These are phyloP conservation scores for Bombus waltoni DNA, from an alignment of 1,140 invertebrate species.

Conservation along the genomic window DNA sequence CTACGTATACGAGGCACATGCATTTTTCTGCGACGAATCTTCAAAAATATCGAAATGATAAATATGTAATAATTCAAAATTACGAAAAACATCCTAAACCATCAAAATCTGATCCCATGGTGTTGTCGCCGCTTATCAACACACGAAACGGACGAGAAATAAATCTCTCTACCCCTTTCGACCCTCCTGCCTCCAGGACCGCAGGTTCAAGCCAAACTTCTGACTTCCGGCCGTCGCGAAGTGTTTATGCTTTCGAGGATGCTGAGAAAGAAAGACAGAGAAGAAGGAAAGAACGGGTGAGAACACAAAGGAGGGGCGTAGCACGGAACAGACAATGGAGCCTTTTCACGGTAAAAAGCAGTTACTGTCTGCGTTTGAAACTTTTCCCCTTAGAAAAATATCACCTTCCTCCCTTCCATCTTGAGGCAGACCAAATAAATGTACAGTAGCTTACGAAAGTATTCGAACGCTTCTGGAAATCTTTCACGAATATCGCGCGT, in stretches of 20 bases:
- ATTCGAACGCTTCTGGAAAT: background rate
- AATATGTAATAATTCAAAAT: background rate
- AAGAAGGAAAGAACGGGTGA: background rate
- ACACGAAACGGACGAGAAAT: constrained; percentile 54
- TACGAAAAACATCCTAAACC: background rate
- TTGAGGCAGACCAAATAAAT: background rate
- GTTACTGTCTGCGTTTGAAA: constrained; percentile 71
- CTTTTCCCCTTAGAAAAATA: constrained; percentile 72
- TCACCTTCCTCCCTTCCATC: constrained; percentile 51
- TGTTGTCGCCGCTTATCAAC: constrained; percentile 38
- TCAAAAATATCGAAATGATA: background rate
- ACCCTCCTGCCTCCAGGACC: background rate
- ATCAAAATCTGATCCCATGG: background rate
- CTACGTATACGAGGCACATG: no score
- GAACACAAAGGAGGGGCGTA: background rate
- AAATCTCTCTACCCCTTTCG: constrained; percentile 50
- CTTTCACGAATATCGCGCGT: no score
- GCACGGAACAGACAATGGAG: constrained; percentile 62
- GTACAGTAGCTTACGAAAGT: background rate
- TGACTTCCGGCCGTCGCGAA: constrained; percentile 63
- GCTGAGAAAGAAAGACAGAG: constrained; percentile 8
- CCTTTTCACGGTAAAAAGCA: constrained; percentile 73
- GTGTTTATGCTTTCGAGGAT: constrained; percentile 64
- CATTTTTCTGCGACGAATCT: background rate
- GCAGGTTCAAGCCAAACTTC: constrained; percentile 61